A percentile compares a stretch with the other conserved stretches of the same genome.
Evolutionary conservation across 53 echinoderm and acorn worm species (phyloP).

Genomic region (Luidia sarsii): DNA sequence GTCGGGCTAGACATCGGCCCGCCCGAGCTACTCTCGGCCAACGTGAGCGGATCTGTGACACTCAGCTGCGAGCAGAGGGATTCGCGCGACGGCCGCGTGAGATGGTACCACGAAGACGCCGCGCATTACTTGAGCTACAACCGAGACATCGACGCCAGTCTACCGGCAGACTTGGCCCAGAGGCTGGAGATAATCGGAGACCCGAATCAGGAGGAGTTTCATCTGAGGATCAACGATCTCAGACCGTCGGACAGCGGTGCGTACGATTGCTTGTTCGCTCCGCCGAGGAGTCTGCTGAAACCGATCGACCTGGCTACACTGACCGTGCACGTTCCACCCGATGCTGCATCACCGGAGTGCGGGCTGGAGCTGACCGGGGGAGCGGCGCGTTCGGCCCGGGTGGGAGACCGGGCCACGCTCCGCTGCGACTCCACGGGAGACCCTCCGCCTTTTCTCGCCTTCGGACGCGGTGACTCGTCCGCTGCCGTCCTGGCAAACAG

Average conservation of each 20-base stretch:
- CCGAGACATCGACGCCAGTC: background rate
- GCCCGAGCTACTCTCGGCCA: background rate
- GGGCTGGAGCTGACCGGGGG: background rate
- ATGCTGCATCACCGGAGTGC: background rate
- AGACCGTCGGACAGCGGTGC: constrained; percentile 17
- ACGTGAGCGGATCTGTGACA: background rate
- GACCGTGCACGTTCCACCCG: background rate
- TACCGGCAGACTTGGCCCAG: constrained; percentile 12
- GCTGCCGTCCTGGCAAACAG: background rate
- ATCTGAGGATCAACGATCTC: constrained; percentile 21
- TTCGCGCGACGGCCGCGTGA: background rate
- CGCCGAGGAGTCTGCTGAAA: background rate
- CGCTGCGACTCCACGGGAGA: background rate
- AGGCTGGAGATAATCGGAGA: constrained; percentile 21
- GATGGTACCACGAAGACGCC: background rate
- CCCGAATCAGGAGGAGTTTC: constrained; percentile 18
- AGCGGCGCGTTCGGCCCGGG: background rate
- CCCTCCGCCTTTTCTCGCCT: background rate
- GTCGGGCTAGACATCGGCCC: constrained; percentile 4
- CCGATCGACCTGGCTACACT: background rate
- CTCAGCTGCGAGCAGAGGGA: background rate
- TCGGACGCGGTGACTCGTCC: background rate
- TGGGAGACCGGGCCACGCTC: constrained; percentile 17
- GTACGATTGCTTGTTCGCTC: constrained; percentile 2
- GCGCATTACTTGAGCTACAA: constrained; percentile 6